phyloP scores from a whole-genome alignment of 1,140 invertebrate species.

The Drosophila melanica region DNA sequence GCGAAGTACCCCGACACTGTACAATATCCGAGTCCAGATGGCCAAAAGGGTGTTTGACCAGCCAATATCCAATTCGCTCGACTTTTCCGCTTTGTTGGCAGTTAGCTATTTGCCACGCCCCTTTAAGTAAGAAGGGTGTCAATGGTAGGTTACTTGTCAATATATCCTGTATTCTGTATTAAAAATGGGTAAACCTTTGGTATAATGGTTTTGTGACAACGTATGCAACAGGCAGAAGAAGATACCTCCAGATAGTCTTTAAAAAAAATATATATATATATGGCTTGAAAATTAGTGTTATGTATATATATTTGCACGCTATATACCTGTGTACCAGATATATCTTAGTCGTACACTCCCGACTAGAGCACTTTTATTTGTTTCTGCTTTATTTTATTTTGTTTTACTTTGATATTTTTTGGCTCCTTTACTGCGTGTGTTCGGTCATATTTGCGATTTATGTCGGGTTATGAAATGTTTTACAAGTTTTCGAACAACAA shows the following conservation, averaged over 20 bases:
- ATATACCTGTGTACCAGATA: no score
- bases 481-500: conserved; percentile 51
- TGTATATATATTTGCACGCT: no score
- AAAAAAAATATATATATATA: no score
- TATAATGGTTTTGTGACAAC: no score
- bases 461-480: conserved; percentile 72
- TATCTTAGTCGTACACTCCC: no score
- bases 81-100: background rate
- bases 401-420: background rate
- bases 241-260: no score
- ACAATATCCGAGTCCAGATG: background rate
- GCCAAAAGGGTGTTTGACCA: conserved; percentile 2
- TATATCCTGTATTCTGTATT: no score
- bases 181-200: no score
- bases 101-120: conserved; percentile 3
- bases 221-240: no score
- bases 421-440: background rate
- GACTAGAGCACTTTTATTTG: no score
- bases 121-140: background rate
- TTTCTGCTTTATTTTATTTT: conserved; percentile 1
- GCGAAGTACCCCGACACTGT: background rate
- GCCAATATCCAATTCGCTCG: background rate
- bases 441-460: conserved; percentile 58
- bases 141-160: no score
- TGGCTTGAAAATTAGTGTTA: no score